These are phyloP conservation scores for Labeo calbasu DNA, from an alignment of 2,797 vertebrate genomes.

Conservation along the genomic window DNA sequence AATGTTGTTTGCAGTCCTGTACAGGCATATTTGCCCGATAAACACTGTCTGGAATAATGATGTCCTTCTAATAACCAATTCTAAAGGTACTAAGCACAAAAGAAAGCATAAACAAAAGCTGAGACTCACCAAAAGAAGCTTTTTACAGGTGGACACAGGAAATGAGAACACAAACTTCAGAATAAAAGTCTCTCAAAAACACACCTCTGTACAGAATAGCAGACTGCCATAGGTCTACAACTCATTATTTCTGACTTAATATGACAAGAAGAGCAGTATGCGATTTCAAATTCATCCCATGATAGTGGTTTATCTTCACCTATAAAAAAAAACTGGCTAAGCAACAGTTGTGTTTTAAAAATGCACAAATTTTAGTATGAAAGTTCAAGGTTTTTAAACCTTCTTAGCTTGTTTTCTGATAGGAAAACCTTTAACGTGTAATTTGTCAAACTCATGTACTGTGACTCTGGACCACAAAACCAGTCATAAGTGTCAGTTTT, in stretches of 20 bases:
- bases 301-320: neutral
- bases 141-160: no score
- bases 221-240: neutral
- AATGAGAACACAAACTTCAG: neutral
- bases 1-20: neutral
- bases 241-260: neutral
- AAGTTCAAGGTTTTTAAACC: neutral
- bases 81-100: no score
- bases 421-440: neutral
- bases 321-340: no score
- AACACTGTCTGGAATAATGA: neutral
- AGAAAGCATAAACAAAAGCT: no score
- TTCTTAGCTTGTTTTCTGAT: neutral
- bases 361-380: neutral
- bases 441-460: neutral
- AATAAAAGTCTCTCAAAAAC: neutral
- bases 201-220: neutral
- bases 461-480: no score
- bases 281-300: neutral
- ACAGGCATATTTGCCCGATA: neutral
- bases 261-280: neutral
- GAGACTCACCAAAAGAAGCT: no score
- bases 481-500: no score
- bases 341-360: neutral
- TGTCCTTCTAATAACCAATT: neutral